Evolutionary conservation across 2,113 vertebrate genomes (phyloP).

Genomic region (Mastomys coucha): DNA sequence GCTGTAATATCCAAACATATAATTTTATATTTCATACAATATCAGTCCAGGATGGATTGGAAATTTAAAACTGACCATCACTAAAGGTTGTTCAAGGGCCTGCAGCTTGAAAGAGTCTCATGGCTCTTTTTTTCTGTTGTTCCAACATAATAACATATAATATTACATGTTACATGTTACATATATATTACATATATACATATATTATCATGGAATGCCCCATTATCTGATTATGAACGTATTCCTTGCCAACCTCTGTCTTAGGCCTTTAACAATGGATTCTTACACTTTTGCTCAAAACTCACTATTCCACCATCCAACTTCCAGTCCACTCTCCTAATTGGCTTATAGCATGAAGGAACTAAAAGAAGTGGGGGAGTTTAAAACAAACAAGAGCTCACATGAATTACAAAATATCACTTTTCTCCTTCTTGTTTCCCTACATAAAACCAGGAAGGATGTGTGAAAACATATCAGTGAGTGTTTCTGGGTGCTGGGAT

Average conservation of each 20-base stretch:
- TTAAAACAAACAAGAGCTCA: not conserved
- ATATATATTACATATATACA: too few species aligned
- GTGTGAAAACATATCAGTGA: not conserved
- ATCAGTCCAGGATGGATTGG: not conserved
- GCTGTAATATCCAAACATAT: not conserved
- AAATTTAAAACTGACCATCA: slow-evolving; percentile 5
- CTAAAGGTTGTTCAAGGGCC: not conserved
- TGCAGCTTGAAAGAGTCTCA: not conserved
- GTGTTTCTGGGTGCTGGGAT: not conserved
- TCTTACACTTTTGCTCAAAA: not conserved
- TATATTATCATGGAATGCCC: not conserved
- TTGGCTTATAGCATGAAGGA: not conserved
- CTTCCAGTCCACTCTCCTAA: not conserved
- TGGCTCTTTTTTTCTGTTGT: not conserved
- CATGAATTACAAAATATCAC: not conserved
- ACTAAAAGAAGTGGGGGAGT: not conserved
- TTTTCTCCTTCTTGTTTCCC: not conserved
- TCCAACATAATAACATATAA: not conserved
- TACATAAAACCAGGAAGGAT: not conserved
- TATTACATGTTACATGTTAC: too few species aligned
- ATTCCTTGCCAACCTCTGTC: not conserved
- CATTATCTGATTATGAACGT: not conserved
- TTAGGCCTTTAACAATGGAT: not conserved
- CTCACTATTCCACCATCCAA: not conserved
- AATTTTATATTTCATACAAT: slow-evolving; percentile 28